phyloP scores from a whole-genome alignment of 2,113 vertebrate genomes.

The Pungitius pungitius region DNA sequence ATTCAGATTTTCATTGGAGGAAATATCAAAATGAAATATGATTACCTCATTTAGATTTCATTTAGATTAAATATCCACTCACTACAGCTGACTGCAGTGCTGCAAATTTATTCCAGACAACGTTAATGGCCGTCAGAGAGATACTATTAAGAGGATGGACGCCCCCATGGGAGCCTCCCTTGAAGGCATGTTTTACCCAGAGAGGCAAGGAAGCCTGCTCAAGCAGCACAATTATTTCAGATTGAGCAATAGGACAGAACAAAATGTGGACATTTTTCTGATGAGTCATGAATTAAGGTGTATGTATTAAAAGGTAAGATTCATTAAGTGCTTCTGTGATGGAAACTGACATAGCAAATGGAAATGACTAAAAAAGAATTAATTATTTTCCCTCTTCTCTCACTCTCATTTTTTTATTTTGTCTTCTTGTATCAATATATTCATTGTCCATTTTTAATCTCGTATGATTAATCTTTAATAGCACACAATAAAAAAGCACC shows the following conservation, averaged over 20 bases:
- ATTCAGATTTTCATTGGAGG: slow-evolving; percentile 10
- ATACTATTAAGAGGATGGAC: slow-evolving; percentile 26
- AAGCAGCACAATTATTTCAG: slow-evolving; percentile 10
- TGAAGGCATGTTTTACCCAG: slow-evolving; percentile 21
- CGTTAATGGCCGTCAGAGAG: slow-evolving; percentile 34
- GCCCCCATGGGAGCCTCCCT: slow-evolving; percentile 22
- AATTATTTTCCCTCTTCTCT: too few species aligned
- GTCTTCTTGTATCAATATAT: not conserved
- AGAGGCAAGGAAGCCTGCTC: slow-evolving; percentile 10
- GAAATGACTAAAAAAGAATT: not conserved
- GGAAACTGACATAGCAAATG: not conserved
- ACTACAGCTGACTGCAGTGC: not conserved
- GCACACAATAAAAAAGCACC: not conserved
- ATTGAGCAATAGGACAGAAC: slow-evolving; percentile 25
- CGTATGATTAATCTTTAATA: not conserved
- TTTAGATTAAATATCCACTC: slow-evolving; percentile 10
- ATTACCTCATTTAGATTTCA: slow-evolving; percentile 24
- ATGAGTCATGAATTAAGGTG: not conserved
- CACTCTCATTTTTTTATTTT: not conserved
- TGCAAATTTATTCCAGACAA: slow-evolving; percentile 17
- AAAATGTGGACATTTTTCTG: slow-evolving; percentile 21
- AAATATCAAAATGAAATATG: slow-evolving; percentile 15
- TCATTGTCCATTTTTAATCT: not conserved
- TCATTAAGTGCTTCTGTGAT: not conserved
- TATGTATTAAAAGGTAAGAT: not conserved